Conservation (phyloP, 2,888 invertebrate genomes). For the Pharmacophagus antenor region DNA sequence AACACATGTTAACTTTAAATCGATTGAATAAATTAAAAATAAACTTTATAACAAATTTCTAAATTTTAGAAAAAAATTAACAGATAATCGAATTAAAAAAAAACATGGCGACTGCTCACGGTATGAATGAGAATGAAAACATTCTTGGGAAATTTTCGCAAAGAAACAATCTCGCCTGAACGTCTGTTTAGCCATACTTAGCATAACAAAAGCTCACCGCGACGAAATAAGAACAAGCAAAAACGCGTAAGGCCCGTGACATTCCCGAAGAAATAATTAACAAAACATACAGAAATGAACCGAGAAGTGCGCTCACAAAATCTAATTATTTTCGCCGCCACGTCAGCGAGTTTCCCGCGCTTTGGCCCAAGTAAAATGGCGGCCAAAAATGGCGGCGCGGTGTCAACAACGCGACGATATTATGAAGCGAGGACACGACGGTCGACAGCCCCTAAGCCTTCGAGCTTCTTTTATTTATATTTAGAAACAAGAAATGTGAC, state of each 20-base stretch:
- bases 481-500: constrained; percentile 55
- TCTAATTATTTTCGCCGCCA: constrained; percentile 77
- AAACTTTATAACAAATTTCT: background rate
- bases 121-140: constrained; percentile 29
- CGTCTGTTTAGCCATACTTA: constrained; percentile 47
- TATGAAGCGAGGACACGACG: constrained; percentile 66
- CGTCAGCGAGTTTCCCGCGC: constrained; percentile 72
- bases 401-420: constrained; percentile 66
- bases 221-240: constrained; percentile 36
- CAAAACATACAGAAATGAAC: constrained; percentile 75
- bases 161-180: constrained; percentile 45
- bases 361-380: constrained; percentile 61
- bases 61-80: background rate
- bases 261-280: constrained; percentile 71
- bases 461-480: constrained; percentile 54
- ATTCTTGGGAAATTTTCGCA: constrained; percentile 38
- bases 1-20: background rate
- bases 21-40: background rate
- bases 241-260: constrained; percentile 40
- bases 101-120: background rate
- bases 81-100: background rate
- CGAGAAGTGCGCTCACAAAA: constrained; percentile 62
- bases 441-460: constrained; percentile 70
- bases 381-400: constrained; percentile 38
- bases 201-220: constrained; percentile 45